Conservation (phyloP, 2,888 invertebrate species). For the Melinopterus prodromus region DNA sequence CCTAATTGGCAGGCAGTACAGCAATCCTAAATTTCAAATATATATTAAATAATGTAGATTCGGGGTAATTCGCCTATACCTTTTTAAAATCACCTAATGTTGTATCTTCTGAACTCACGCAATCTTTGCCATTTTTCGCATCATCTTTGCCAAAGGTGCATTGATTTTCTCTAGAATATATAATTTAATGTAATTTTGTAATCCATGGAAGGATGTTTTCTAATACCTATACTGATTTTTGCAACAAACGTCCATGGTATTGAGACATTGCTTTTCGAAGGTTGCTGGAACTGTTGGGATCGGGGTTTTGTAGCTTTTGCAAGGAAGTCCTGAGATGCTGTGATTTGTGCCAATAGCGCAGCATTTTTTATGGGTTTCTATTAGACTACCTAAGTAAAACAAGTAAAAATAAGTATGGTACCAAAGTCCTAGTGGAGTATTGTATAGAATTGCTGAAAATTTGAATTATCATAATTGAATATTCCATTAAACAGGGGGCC, state of each 20-base stretch:
- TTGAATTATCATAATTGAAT: slow-evolving; percentile 46
- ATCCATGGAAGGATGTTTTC: background rate
- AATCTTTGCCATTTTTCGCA: slow-evolving; percentile 61
- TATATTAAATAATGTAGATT: slow-evolving; percentile 10
- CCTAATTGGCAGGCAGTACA: slow-evolving; percentile 73
- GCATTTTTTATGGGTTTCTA: slow-evolving; percentile 44
- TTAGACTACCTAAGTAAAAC: slow-evolving; percentile 25
- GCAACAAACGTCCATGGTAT: slow-evolving; percentile 73
- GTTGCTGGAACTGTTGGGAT: slow-evolving; percentile 64
- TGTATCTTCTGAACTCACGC: slow-evolving; percentile 44
- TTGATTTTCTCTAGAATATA: slow-evolving; percentile 59
- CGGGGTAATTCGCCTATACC: slow-evolving; percentile 33
- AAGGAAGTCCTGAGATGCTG: slow-evolving; percentile 53
- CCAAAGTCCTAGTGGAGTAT: background rate
- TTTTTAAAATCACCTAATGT: slow-evolving; percentile 41
- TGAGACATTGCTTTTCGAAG: slow-evolving; percentile 69
- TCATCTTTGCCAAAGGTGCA: slow-evolving; percentile 64
- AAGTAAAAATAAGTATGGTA: background rate
- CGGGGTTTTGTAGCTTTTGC: slow-evolving; percentile 55
- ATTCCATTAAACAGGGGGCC: slow-evolving; percentile 42
- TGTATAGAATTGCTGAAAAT: background rate
- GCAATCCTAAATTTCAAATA: slow-evolving; percentile 63
- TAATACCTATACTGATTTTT: slow-evolving; percentile 62
- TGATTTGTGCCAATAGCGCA: slow-evolving; percentile 56
- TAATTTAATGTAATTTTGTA: background rate